These are phyloP conservation scores for Silurus asotus DNA, from an alignment of 2,113 vertebrate genomes.

Conservation along the genomic window DNA sequence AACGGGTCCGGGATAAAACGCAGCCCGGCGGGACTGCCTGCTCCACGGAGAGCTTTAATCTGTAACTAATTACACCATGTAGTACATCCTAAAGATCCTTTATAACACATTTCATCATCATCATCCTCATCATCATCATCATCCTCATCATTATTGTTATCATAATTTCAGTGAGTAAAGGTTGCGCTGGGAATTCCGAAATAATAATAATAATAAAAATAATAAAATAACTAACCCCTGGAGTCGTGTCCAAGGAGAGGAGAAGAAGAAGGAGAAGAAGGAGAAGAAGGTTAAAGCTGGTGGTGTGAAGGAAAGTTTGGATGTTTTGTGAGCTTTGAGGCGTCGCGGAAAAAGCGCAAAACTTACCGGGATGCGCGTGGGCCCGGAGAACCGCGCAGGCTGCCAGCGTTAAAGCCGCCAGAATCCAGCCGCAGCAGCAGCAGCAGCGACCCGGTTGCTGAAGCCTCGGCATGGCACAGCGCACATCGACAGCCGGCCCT, in stretches of 20 bases:
- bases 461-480: slow-evolving; percentile 91
- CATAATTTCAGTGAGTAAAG: too few species aligned
- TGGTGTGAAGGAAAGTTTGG: not conserved
- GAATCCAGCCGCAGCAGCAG: slow-evolving; percentile 83
- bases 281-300: not conserved
- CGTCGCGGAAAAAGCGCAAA: slow-evolving; percentile 25
- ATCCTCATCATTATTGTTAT: too few species aligned
- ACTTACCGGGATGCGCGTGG: slow-evolving; percentile 91
- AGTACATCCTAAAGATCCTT: not conserved
- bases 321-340: too few species aligned
- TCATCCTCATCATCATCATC: not conserved
- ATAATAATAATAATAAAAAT: too few species aligned
- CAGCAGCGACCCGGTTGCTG: slow-evolving; percentile 83
- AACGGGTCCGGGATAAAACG: not conserved
- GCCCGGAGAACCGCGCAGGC: slow-evolving; percentile 83
- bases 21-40: not conserved
- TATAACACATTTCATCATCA: not conserved
- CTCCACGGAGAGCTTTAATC: not conserved
- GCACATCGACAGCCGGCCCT: slow-evolving; percentile 81
- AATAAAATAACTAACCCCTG: too few species aligned
- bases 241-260: not conserved
- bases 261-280: not conserved
- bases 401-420: slow-evolving; percentile 81
- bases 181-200: not conserved
- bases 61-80: not conserved